Base-by-base conservation (phyloP, 2,888 invertebrate genomes). In the Caenorhabditis wallacei region DNA sequence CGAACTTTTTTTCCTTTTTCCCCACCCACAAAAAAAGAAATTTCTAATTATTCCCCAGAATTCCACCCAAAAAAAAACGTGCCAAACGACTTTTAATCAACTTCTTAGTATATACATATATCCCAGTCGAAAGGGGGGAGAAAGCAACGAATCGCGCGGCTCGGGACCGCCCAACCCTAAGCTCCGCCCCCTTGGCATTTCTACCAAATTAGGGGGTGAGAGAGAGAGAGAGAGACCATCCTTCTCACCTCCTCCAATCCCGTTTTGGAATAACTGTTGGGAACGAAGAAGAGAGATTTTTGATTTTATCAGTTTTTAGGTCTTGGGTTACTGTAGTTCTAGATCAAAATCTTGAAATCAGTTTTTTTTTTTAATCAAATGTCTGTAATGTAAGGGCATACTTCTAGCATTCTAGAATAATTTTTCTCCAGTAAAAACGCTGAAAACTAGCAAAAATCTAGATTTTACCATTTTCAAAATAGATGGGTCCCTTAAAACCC, bases 121-220 rank as follows among this genome's bases (percentile, higher is more conserved):
- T 10, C 37, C n/a, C 30, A 1, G 18, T 13, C 43, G 30, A 57
- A 48, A 40, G n/a, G 30, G n/a, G 30, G n/a, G 56, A 11, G n/a
- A 18, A n/a, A 53, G 53, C 74, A 48, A 20, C 68, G 69, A 70
- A 75, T 69, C 75, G 69, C 26, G 46, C 22, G 43, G n/a, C 75
- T 40, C 26, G 24, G 63, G 24, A 35, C 66, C 80, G 72, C 72
- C 80, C 80, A 48, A 20, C 51, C 7, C 43, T 24, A 59, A 48
- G 43, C 75, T 13, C 26, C 80, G 80, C 80, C 80, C 70, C 30
- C 30, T 30, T 30, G 30, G 3, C 30, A 30, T 30, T 43, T 35
- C 80, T 81, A 81, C 80, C 75, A 81, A 81, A 81, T 81, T 81
- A 81, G 74, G 56, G n/a, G n/a, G n/a, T n/a, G n/a, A n/a, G n/a